phyloP scores from a whole-genome alignment of 2,888 invertebrate genomes.

The Cephalotes varians region DNA sequence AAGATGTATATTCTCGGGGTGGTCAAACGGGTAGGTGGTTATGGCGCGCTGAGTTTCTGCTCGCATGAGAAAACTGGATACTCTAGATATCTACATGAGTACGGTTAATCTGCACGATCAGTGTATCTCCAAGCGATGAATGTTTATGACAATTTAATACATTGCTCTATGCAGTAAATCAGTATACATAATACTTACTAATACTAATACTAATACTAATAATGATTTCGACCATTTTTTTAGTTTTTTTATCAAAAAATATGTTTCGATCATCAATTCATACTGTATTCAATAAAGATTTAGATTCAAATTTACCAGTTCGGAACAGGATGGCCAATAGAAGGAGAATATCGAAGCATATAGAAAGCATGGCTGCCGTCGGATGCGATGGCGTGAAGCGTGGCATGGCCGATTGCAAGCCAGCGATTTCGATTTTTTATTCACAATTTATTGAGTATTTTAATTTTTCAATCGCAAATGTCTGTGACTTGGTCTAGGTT shows the following conservation, averaged over 20 bases:
- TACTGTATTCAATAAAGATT: background rate
- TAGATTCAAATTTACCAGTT: background rate
- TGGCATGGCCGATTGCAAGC: slow-evolving; percentile 65
- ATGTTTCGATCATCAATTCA: background rate
- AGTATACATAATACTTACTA: background rate
- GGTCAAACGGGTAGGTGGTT: slow-evolving; percentile 72
- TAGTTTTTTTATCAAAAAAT: background rate
- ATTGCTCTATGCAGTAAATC: background rate
- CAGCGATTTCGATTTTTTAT: slow-evolving; percentile 60
- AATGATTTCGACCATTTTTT: background rate
- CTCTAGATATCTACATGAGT: slow-evolving; percentile 40
- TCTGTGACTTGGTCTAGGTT: slow-evolving; percentile 52
- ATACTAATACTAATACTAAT: no score
- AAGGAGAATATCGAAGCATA: slow-evolving; percentile 17
- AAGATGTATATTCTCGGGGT: slow-evolving; percentile 56
- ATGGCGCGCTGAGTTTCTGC: slow-evolving; percentile 68
- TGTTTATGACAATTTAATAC: slow-evolving; percentile 32
- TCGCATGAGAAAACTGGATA: slow-evolving; percentile 66
- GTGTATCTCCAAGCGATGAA: slow-evolving; percentile 56
- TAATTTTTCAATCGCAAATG: background rate
- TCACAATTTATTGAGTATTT: slow-evolving; percentile 14
- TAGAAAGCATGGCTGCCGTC: slow-evolving; percentile 78
- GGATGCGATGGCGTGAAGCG: slow-evolving; percentile 75
- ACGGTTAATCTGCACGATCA: slow-evolving; percentile 30
- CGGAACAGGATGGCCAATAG: slow-evolving; percentile 14